Percentiles rank a stretch among this genome's conserved stretches.
These are phyloP conservation scores for Corythucha ciliata DNA, from an alignment of 2,888 invertebrate species.

Conservation along the genomic window DNA sequence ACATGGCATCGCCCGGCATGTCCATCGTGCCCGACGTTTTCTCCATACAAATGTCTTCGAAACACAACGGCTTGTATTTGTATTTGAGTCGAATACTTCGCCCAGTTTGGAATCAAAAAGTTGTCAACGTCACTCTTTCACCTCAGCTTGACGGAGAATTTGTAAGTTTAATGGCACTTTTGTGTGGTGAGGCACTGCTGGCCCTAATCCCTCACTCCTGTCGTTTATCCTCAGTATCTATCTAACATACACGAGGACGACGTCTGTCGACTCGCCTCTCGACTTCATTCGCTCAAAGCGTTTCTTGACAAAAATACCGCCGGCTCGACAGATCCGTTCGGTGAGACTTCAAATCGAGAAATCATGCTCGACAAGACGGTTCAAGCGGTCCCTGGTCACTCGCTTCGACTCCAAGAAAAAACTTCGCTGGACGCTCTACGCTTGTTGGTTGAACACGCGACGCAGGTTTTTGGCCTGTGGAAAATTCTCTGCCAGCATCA, in stretches of 20 bases:
- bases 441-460: conserved; percentile 62
- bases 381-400: conserved; percentile 5
- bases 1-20: conserved; percentile 14
- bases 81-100: conserved; percentile 80
- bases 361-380: conserved; percentile 19
- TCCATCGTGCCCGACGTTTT: conserved; percentile 28
- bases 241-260: conserved; percentile 56
- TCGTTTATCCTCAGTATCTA: conserved; percentile 8
- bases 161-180: conserved; percentile 47
- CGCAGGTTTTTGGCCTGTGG: conserved; percentile 89
- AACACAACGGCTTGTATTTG: conserved; percentile 88
- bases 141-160: conserved; percentile 37
- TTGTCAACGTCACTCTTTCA: conserved; percentile 43
- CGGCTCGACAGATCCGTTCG: no score
- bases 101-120: conserved; percentile 76
- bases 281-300: conserved; percentile 61
- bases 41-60: conserved; percentile 52
- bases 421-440: conserved; percentile 68
- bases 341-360: no score
- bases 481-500: conserved; percentile 86
- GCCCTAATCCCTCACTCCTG: no score
- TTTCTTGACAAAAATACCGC: conserved; percentile 54
- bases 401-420: conserved; percentile 51
- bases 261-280: conserved; percentile 60
- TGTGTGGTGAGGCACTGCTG: no score